These are phyloP conservation scores for Salvelinus fontinalis DNA, from an alignment of 2,113 vertebrate species.

Conservation along the genomic window DNA sequence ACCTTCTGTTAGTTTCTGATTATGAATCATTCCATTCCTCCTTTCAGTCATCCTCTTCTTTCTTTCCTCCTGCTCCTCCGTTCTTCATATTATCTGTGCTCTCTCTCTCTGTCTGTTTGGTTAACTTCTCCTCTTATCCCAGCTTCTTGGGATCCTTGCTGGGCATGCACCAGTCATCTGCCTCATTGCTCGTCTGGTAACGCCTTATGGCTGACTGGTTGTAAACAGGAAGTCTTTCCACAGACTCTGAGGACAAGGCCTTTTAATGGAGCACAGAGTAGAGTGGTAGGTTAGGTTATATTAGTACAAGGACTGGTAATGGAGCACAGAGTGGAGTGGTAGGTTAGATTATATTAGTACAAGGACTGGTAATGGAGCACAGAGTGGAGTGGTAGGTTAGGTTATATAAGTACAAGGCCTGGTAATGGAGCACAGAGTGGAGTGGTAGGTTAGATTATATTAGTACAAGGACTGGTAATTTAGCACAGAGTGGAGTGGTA, in stretches of 20 bases:
- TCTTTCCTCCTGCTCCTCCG: conserved; percentile 3
- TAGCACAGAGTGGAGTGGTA: no score
- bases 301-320: background rate
- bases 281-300: no score
- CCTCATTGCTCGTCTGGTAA: conserved; percentile 85
- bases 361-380: background rate
- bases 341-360: no score
- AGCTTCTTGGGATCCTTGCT: conserved; percentile 87
- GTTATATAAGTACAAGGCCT: no score
- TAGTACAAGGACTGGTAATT: no score
- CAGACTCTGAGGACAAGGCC: conserved; percentile 92
- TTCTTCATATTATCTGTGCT: background rate
- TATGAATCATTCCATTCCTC: conserved; percentile 18
- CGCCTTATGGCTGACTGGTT: conserved; percentile 93
- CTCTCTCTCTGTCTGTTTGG: conserved; percentile 1
- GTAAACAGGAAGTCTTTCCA: conserved; percentile 96
- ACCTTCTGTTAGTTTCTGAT: background rate
- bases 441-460: no score
- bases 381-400: background rate
- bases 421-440: no score
- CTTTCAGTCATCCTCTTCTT: conserved; percentile 5
- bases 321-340: background rate
- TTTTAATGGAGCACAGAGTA: conserved; percentile 39
- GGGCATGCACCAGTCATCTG: conserved; percentile 95
- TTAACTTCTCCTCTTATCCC: conserved; percentile 72